Evolutionary conservation across 2,797 vertebrate genomes (phyloP), one percentile per base, ranked within the genome.

Genomic region (Momotus momota): DNA sequence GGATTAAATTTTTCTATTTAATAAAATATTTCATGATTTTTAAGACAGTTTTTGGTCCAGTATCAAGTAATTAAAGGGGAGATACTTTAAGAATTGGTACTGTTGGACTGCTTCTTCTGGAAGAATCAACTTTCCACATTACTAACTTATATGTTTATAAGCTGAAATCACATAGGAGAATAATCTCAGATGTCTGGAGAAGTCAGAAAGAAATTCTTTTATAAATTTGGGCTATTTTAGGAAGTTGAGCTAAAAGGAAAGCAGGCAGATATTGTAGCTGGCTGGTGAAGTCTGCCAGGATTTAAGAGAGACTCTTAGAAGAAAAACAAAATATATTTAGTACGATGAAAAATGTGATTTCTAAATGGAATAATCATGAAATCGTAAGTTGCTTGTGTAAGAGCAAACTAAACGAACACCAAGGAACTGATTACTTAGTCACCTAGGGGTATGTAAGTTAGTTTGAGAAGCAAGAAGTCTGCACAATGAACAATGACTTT

Each of bases 121-220:
- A 54, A 79, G 23, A 91, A 82, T 83, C 45, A 71, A 29, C 14
- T 12, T 93, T 22, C 43, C 22, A 3, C 75, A 80, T 65, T 61
- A 84, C 45, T 49, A 29, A 71, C 13, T 78, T 52, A 9, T 0
- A 58, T 0, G 0, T 58, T 87, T 14, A 31, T 0, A 0, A 90
- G 27, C 23, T 62, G 57, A 87, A 87, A 62, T 65, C 21, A 71
- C 12, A 23, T 0, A 52, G 48, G 8, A 80, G 40, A 91, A 69
- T 70, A 82, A 62, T 20, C 26, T 75, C 46, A 41, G 23, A 72
- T 72, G 8, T 38, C n/a, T 58, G n/a, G 18, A 66, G 29, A 91
- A 69, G 17, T 46, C 22, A 54, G 49, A 84, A 14, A 81, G 13
- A 87, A 79, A 66, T 54, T 11, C 14, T 74, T 65, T 45, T 46